Evolutionary conservation across 1,140 invertebrate genomes (phyloP), one percentile per base, ranked within the genome.

Genomic region (Meloidogyne hapla): DNA sequence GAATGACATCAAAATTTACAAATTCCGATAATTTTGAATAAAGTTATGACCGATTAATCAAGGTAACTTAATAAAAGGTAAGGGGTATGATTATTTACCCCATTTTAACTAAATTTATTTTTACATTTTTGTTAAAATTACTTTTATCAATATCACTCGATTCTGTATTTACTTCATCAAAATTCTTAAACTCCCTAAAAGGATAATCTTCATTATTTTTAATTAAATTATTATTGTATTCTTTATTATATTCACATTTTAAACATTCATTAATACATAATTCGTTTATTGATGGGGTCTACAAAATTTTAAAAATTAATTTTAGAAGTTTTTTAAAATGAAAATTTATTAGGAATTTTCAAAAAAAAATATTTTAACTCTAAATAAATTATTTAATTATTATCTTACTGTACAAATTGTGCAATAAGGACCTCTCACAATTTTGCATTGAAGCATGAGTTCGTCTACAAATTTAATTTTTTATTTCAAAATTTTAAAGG

Each of bases 211-310:
- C n/a, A n/a, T 56, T 56, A 56, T 6, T 33, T 33, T 33, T 33
- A 33, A 33, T 33, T 33, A 33, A 33, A 33, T 56, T 56, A 42
- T 42, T 42, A 13, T 9, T 42, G 12, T 42, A 42, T 56, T n/a
- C 18, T 56, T 56, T 56, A 9, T 6, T 56, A 56, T 56, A 56
- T 56, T n/a, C 18, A 21, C 48, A 56, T n/a, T 56, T n/a, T n/a
- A 21, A n/a, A 56, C 48, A 56, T 56, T 56, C 48, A 56, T 56
- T 56, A n/a, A n/a, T 56, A 56, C 48, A 56, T 56, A 56, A 56
- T 56, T 56, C 12, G n/a, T 56, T 56, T n/a, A 56, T 56, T 56
- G 48, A 56, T n/a, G 48, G 48, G 18, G 13, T 45, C 42, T 45
- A 15, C 1, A 15, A 45, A 38, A 42, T 42, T 42, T 12, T 42